Percentiles rank a stretch among this genome's conserved stretches.
These are phyloP conservation scores for Cathartes aura DNA, from an alignment of 2,113 vertebrate species.

Conservation along the genomic window DNA sequence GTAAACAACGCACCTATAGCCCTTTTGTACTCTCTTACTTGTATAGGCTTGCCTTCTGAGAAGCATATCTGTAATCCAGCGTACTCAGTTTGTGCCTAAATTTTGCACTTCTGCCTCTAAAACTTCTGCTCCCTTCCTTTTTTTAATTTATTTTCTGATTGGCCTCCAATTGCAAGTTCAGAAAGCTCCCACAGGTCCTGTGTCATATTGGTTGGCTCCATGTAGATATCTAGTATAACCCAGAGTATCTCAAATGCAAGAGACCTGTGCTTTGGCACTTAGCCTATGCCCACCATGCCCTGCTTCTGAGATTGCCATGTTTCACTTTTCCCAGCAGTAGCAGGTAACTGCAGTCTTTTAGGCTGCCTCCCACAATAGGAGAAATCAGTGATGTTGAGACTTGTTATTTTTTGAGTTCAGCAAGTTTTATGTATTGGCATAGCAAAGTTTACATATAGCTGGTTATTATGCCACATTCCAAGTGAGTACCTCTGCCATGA, in stretches of 20 bases:
- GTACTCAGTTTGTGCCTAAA: not conserved
- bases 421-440: not conserved
- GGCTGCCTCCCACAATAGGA: not conserved
- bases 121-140: not conserved
- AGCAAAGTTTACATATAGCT: not conserved
- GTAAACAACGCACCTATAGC: not conserved
- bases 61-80: not conserved
- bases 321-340: not conserved
- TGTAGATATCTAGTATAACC: not conserved
- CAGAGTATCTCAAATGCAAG: not conserved
- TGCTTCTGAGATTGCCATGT: not conserved
- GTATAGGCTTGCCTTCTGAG: not conserved
- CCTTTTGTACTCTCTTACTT: not conserved
- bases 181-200: not conserved
- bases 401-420: not conserved
- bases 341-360: not conserved
- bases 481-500: not conserved
- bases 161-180: not conserved
- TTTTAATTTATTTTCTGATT: not conserved
- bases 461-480: not conserved
- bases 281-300: accelerated
- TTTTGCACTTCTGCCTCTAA: not conserved
- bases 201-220: not conserved
- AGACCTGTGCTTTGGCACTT: not conserved
- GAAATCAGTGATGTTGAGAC: not conserved